phyloP scores from a whole-genome alignment of 35 echinoderm and acorn worm genomes.

The Nesometra sesokonis region DNA sequence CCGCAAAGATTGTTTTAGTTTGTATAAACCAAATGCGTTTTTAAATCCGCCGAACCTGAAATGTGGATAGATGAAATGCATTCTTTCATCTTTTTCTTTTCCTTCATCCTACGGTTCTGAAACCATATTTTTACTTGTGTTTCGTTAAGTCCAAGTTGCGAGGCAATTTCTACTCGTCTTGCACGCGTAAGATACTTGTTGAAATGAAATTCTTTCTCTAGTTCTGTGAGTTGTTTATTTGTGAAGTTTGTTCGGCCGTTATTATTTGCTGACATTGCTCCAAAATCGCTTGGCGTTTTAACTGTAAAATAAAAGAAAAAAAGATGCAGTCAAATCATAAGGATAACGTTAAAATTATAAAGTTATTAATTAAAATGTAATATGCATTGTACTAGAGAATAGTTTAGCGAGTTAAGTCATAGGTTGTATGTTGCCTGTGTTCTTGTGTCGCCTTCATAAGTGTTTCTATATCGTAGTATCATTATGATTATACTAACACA shows the following conservation, averaged over 20 bases:
- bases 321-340: no score
- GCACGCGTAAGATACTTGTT: constrained; percentile 96
- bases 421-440: no score
- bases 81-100: constrained; percentile 98
- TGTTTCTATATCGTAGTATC: no score
- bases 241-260: constrained; percentile 96
- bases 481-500: no score
- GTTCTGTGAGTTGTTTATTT: constrained; percentile 98
- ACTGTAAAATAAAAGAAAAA: constrained; percentile 18
- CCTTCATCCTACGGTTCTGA: constrained; percentile 96
- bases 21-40: background rate
- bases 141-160: constrained; percentile 93
- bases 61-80: constrained; percentile 65
- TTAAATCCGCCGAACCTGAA: constrained; percentile 8
- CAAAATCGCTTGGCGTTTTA: constrained; percentile 24
- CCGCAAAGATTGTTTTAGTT: background rate
- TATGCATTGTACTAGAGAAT: no score
- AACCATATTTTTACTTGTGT: constrained; percentile 99
- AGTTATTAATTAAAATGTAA: no score
- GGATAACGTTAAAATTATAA: no score
- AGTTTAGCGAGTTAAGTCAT: no score
- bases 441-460: no score
- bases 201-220: constrained; percentile 99
- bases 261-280: constrained; percentile 23
- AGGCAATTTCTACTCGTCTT: constrained; percentile 88